Base-by-base conservation (phyloP, 2,113 vertebrate species). In the Ibidorhyncha struthersii region DNA sequence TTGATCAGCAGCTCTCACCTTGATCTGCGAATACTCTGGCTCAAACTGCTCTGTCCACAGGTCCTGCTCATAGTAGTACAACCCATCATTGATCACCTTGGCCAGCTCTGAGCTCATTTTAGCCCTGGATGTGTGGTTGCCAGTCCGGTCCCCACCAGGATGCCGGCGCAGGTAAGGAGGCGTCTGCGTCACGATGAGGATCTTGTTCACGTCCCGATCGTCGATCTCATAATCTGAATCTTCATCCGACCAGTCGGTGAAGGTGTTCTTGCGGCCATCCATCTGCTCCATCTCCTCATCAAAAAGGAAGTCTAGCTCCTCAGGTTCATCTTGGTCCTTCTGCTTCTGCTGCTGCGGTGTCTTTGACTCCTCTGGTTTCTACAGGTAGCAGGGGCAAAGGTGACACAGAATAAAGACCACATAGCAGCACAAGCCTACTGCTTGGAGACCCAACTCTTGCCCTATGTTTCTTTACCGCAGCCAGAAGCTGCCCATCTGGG, bases 201-300 rank as follows among this genome's bases (percentile, higher is more conserved):
- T 99, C 98, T 99, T 99, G 98, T 99, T 99, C 93, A 99, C 99
- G 15, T 99, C 99, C 5, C 98, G 98, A 95, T 99, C 99, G 4
- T 99, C 99, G 1, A 99, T 99, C 96, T 99, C 99, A 2, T 99
- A 99, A 94, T 99, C 99, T 0, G 99, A 98, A 63, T 99, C 99
- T 71, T 99, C 99, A 6, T 99, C 99, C 5, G 99, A 99, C 99
- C 99, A 99, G 97, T 99, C 99, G 0, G 99, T 99, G 97, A 99
- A 99, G 55, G 99, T 99, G 98, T 99, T 99, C 96, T 99, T 98
- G 18, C 99, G 98, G 6, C 99, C 99, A 3, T 99, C 99, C 93
- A 99, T 99, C 98, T 99, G 99, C 92, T 99, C 99, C 99, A 99
- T 99, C 97, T 99, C 99, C 97, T 99, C 99, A 1, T 99, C 99